Conservation (phyloP, 2,888 invertebrate genomes). For the Lordiphosa andalusiaca region DNA sequence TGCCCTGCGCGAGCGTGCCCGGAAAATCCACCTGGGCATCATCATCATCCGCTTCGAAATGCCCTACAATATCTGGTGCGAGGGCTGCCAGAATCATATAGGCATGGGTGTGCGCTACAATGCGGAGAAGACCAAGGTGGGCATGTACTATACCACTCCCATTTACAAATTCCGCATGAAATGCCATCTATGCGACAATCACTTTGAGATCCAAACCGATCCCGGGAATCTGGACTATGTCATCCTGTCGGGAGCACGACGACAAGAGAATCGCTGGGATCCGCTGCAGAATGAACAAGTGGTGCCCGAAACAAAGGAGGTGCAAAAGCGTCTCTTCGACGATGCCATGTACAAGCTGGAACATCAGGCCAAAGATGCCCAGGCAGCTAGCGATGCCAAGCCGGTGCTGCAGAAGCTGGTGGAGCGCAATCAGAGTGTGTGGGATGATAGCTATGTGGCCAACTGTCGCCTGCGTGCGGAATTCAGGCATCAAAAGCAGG, state of each 20-base stretch:
- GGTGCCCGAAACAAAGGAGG: slow-evolving; percentile 94
- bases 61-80: slow-evolving; percentile 99
- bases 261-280: slow-evolving; percentile 99
- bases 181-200: slow-evolving; percentile 97
- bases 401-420: slow-evolving; percentile 88
- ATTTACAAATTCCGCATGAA: slow-evolving; percentile 99
- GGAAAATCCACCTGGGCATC: slow-evolving; percentile 97
- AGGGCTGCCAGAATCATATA: slow-evolving; percentile 98
- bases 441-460: slow-evolving; percentile 96
- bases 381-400: slow-evolving; percentile 85
- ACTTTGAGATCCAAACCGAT: slow-evolving; percentile 99
- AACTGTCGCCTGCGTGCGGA: slow-evolving; percentile 91
- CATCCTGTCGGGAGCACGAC: slow-evolving; percentile 94
- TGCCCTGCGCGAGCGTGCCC: slow-evolving; percentile 96
- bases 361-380: slow-evolving; percentile 91
- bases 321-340: slow-evolving; percentile 92
- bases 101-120: slow-evolving; percentile 99
- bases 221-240: slow-evolving; percentile 98
- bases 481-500: slow-evolving; percentile 89
- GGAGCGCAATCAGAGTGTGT: slow-evolving; percentile 88
- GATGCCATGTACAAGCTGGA: slow-evolving; percentile 99
- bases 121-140: slow-evolving; percentile 94
- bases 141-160: slow-evolving; percentile 99
- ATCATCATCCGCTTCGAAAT: slow-evolving; percentile 93
- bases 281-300: slow-evolving; percentile 96